Evolutionary conservation across 2,888 invertebrate genomes (phyloP), one percentile per base, ranked within the genome.

Genomic region (Xestia xanthographa): DNA sequence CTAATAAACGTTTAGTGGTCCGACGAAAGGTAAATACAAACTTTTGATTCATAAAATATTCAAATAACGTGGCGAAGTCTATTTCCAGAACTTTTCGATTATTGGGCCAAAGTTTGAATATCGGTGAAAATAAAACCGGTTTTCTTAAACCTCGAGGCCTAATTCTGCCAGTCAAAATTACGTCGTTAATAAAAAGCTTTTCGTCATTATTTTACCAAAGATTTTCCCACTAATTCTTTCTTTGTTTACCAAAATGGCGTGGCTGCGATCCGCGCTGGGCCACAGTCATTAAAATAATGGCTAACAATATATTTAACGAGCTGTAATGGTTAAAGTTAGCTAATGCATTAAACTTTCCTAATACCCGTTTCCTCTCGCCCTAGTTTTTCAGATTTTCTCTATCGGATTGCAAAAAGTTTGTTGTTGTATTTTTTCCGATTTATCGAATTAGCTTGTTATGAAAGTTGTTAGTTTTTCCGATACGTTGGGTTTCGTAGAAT

Each of bases 251-350:
- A 66, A 66, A 77, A 75, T 6, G 58, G 76, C 50, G 56, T 70
- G 48, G 70, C 48, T 60, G 38, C 48, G 45, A 63, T 63, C 68
- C 62, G 26, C 63, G 34, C 65, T 79, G 80, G 77, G 22, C 75
- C 38, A 69, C 63, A 2, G 75, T 81, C 53, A 74, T 77, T 83
- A 76, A 79, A 84, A 87, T 86, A 87, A 85, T 78, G 80, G 79
- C 80, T 77, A 81, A 83, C 85, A 89, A 90, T 87, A 89, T 90
- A 92, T 92, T 91, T 91, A 92, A 93, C 90, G 89, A 91, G 90
- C 86, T 75, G 20, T 90, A 89, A 92, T 90, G 91, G 86, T 75
- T 82, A 80, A 92, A 92, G 86, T 92, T 91, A 79, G 87, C 82
- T 90, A 91, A 90, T 88, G 88, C 87, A 88, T 89, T 88, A 78